A percentile compares a stretch with the other conserved stretches of the same genome.
phyloP scores from a whole-genome alignment of 2,797 vertebrate species.

The Sebastes vulpes region DNA sequence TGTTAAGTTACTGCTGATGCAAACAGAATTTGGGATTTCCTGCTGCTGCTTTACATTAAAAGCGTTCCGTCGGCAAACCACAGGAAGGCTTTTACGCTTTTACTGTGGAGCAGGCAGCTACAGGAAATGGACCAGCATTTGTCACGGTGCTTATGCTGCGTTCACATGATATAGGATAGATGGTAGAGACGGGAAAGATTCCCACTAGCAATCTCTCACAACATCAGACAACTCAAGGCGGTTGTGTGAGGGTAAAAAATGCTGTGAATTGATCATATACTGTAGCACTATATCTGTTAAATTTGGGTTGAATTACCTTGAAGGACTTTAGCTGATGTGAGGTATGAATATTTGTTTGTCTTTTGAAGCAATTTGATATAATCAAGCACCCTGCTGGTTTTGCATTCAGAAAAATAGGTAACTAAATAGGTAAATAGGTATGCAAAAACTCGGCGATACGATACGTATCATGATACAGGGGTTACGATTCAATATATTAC shows the following conservation, averaged over 20 bases:
- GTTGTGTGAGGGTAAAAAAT: background rate
- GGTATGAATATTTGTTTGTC: background rate
- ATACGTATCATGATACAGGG: too few species aligned
- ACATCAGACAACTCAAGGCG: background rate
- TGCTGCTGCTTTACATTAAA: constrained; percentile 2
- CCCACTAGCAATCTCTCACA: background rate
- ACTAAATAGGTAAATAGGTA: too few species aligned
- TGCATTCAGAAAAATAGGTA: background rate
- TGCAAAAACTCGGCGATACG: too few species aligned
- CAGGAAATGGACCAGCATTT: constrained; percentile 21
- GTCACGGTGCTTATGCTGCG: background rate
- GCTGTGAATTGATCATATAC: background rate
- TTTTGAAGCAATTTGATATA: background rate
- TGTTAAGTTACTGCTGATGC: background rate
- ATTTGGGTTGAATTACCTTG: background rate
- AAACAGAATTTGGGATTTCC: background rate
- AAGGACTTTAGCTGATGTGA: background rate
- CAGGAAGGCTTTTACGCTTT: constrained; percentile 36
- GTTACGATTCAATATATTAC: too few species aligned
- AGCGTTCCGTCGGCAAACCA: constrained; percentile 25
- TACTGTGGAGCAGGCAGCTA: constrained; percentile 10
- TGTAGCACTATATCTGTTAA: background rate
- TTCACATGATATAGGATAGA: background rate
- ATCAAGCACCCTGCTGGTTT: background rate
- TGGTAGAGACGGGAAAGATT: background rate